Evolutionary conservation across 1,140 invertebrate genomes (phyloP).

Genomic region (Ostrea edulis): DNA sequence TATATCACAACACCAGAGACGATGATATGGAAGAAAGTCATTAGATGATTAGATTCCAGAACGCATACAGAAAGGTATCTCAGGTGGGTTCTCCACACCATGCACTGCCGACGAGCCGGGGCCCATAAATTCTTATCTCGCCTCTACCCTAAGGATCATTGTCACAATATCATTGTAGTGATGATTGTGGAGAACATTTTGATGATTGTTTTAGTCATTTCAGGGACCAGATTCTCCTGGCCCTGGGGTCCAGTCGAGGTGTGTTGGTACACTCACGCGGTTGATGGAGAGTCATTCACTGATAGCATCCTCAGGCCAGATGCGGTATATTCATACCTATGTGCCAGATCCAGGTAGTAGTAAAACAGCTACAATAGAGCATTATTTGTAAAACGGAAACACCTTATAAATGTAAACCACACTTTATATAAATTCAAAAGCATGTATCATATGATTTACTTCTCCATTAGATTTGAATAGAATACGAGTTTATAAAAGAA

Average conservation of each 20-base stretch:
- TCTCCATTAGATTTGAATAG: too few species aligned
- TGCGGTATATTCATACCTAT: background rate
- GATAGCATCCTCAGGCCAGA: background rate
- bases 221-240: slow-evolving; percentile 23
- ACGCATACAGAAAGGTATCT: background rate
- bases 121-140: slow-evolving; percentile 26
- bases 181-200: slow-evolving; percentile 11
- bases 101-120: slow-evolving; percentile 2
- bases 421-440: background rate
- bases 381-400: background rate
- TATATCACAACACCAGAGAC: slow-evolving; percentile 22
- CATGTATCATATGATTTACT: too few species aligned
- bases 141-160: slow-evolving; percentile 15
- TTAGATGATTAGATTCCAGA: slow-evolving; percentile 33
- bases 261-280: slow-evolving; percentile 21
- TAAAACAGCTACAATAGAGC: background rate
- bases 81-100: slow-evolving; percentile 6
- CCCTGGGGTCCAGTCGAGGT: background rate
- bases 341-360: background rate
- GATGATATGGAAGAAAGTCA: slow-evolving; percentile 2
- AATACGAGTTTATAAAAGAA: too few species aligned
- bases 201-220: slow-evolving; percentile 39
- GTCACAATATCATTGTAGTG: slow-evolving; percentile 30
- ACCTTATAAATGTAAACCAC: background rate
- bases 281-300: slow-evolving; percentile 25